A percentile compares a stretch with the other conserved stretches of the same genome.
phyloP scores from a whole-genome alignment of 2,888 invertebrate genomes.

The Molorchus minor region DNA sequence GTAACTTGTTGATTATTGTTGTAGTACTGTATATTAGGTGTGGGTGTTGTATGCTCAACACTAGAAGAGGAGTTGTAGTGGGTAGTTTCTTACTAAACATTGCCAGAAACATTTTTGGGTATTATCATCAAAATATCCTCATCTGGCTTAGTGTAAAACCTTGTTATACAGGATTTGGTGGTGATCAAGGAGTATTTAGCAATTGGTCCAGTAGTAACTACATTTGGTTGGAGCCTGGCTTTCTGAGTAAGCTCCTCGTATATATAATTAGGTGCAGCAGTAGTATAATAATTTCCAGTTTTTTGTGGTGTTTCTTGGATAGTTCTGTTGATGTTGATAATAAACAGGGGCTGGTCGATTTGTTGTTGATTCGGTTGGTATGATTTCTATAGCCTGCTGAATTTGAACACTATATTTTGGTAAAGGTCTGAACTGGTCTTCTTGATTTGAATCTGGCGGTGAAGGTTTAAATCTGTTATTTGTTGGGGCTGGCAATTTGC shows the following conservation, averaged over 20 bases:
- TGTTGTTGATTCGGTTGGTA: slow-evolving; percentile 49
- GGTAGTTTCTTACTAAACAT: slow-evolving; percentile 76
- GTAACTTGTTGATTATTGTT: slow-evolving; percentile 44
- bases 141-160: slow-evolving; percentile 77
- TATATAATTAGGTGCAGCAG: slow-evolving; percentile 62
- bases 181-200: slow-evolving; percentile 59
- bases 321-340: slow-evolving; percentile 43
- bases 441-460: slow-evolving; percentile 40
- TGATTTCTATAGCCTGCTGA: slow-evolving; percentile 59
- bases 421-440: slow-evolving; percentile 51
- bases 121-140: slow-evolving; percentile 76
- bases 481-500: slow-evolving; percentile 63
- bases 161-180: slow-evolving; percentile 63
- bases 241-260: slow-evolving; percentile 58
- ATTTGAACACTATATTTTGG: slow-evolving; percentile 59
- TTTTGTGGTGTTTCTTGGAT: slow-evolving; percentile 54
- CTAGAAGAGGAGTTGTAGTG: slow-evolving; percentile 60
- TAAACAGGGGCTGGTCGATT: slow-evolving; percentile 42
- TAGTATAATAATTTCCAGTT: slow-evolving; percentile 66
- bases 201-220: slow-evolving; percentile 50
- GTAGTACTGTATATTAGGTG: slow-evolving; percentile 15
- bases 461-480: slow-evolving; percentile 49
- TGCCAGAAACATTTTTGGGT: slow-evolving; percentile 79
- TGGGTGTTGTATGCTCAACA: slow-evolving; percentile 21
- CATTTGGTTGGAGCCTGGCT: slow-evolving; percentile 50